Conservation (phyloP, 2,113 vertebrate species). For the Cryptomyrus ogoouensis region DNA sequence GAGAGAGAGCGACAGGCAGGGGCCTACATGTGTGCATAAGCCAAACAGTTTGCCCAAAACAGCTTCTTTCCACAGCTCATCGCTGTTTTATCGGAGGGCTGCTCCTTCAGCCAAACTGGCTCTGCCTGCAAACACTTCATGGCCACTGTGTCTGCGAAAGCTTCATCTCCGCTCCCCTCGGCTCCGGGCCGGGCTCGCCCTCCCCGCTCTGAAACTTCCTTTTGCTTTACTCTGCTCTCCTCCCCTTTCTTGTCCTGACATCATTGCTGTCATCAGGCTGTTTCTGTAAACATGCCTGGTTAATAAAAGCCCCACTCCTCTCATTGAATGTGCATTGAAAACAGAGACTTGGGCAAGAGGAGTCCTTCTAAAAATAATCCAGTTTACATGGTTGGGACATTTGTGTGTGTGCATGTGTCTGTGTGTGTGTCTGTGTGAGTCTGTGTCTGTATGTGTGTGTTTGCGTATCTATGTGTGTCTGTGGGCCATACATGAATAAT, state of each 20-base stretch:
- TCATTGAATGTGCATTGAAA: not conserved
- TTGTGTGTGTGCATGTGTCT: not conserved
- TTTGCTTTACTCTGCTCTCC: not conserved
- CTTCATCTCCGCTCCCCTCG: not conserved
- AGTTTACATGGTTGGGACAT: not conserved
- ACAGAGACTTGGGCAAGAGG: not conserved
- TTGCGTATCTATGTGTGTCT: not conserved
- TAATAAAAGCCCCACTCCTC: not conserved
- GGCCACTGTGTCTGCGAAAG: not conserved
- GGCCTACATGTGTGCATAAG: not conserved
- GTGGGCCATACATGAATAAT: slow-evolving; percentile 53
- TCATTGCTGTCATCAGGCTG: not conserved
- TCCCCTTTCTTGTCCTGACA: not conserved
- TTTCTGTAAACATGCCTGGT: not conserved
- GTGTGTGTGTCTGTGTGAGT: not conserved
- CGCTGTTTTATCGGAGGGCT: not conserved
- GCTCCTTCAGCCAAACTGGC: not conserved
- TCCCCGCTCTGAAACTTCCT: not conserved
- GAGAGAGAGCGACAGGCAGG: slow-evolving; percentile 11
- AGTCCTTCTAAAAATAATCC: not conserved
- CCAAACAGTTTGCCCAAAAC: not conserved
- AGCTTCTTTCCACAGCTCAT: not conserved
- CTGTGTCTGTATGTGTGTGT: not conserved
- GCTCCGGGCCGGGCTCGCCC: not conserved
- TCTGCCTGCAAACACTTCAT: not conserved